phyloP scores from a whole-genome alignment of 2,113 vertebrate genomes.

The Phrynosoma blainvillii region DNA sequence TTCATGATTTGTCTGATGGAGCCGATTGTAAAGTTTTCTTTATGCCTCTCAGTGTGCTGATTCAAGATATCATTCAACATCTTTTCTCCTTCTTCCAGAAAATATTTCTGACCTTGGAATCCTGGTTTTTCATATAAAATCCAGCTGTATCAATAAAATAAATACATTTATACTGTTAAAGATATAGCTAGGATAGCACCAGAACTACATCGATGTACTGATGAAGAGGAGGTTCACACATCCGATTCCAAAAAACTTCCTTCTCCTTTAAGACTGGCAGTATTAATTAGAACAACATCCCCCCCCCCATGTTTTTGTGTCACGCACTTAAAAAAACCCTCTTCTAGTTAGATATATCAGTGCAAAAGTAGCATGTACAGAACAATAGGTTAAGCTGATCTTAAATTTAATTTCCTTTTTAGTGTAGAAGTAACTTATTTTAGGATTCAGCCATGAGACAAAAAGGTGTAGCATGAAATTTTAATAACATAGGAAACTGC shows the following conservation, averaged over 20 bases:
- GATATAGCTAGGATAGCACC: not conserved
- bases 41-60: slow-evolving; percentile 55
- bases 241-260: not conserved
- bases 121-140: slow-evolving; percentile 85
- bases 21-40: slow-evolving; percentile 74
- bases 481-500: not conserved
- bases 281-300: not conserved
- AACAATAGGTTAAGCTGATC: not conserved
- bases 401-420: not conserved
- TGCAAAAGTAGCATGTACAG: not conserved
- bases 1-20: slow-evolving; percentile 83
- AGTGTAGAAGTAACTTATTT: not conserved
- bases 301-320: too few relatives aligned
- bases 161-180: slow-evolving; percentile 17
- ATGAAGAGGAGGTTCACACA: not conserved
- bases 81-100: slow-evolving; percentile 85
- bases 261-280: not conserved
- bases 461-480: not conserved
- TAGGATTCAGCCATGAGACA: not conserved
- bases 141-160: slow-evolving; percentile 78
- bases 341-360: not conserved
- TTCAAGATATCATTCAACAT: slow-evolving; percentile 77
- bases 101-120: slow-evolving; percentile 79
- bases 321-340: not conserved
- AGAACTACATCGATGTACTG: not conserved